phyloP scores from a whole-genome alignment of 2,888 invertebrate genomes.

The Sylvicola cinctus region DNA sequence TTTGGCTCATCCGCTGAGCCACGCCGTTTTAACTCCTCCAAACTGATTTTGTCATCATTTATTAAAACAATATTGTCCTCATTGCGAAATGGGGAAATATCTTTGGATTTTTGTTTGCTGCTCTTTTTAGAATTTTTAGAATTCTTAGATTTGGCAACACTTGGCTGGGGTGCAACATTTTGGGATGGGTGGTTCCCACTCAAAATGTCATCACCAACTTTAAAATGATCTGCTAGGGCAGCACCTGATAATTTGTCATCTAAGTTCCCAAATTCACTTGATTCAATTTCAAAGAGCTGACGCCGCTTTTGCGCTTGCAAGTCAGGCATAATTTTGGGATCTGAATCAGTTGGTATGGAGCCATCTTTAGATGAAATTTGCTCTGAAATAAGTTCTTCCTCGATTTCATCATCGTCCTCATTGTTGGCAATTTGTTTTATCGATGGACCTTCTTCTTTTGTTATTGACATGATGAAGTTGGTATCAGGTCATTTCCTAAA shows the following conservation, averaged over 20 bases:
- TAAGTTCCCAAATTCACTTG: slow-evolving; percentile 7
- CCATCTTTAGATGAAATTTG: too few relatives aligned
- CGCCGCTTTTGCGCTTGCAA: too few relatives aligned
- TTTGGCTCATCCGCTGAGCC: slow-evolving; percentile 10
- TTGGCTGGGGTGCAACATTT: slow-evolving; percentile 5
- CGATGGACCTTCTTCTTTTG: too few relatives aligned
- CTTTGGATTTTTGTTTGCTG: neutral
- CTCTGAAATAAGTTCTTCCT: too few relatives aligned
- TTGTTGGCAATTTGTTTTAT: too few relatives aligned
- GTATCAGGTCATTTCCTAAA: too few relatives aligned
- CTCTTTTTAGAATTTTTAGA: too few relatives aligned
- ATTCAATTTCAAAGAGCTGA: too few relatives aligned
- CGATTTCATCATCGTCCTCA: too few relatives aligned
- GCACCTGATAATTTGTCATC: slow-evolving; percentile 21
- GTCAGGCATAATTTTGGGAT: too few relatives aligned
- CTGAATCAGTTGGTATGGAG: too few relatives aligned
- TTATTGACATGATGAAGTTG: too few relatives aligned
- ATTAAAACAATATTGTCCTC: slow-evolving; percentile 8
- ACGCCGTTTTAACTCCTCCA: slow-evolving; percentile 4
- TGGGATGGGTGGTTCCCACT: slow-evolving; percentile 7
- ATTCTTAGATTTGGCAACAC: neutral
- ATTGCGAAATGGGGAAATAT: slow-evolving; percentile 2
- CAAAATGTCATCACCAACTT: slow-evolving; percentile 10
- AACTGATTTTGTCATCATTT: slow-evolving; percentile 8
- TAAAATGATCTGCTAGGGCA: slow-evolving; percentile 21